Base-by-base conservation (phyloP, 92 coral and sea anemone genomes). In the Siderastrea siderea region DNA sequence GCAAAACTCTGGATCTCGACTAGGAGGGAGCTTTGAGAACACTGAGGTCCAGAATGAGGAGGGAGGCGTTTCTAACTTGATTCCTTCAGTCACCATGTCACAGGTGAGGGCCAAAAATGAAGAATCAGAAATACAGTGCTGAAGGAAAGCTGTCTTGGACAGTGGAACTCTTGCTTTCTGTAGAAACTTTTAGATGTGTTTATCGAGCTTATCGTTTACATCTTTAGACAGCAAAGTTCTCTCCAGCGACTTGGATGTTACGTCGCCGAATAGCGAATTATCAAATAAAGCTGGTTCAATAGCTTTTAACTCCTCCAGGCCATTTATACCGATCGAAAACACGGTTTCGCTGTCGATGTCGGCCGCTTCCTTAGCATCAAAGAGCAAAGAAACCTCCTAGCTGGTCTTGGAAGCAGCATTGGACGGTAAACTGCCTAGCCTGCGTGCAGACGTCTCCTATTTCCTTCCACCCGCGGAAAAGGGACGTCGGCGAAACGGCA, bases 321-420 rank as follows among this genome's bases (percentile, higher is more conserved):
- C 99, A 89, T 95, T 98, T 80, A 87, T 75, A 61, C 95, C 99
- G 90, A 95, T 71, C 8, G 99, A 94, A 81, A 86, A 95, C 12
- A 98, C 85, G n/a, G 99, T 94, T 78, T 98, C 99, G 86, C 91
- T 94, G 87, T 98, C 99, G 47, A 98, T 92, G 72, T 98, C 98
- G 13, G 98, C 94, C 50, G 99, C 99, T 83, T 98, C 99, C 80
- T 92, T 94, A 13, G 95, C 86, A 19, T 93, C 96, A 89, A 98
- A 98, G 5, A 98, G 91, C 63, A 98, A 91, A 53, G 99, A 98
- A 19, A 95, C 95, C 66, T 92, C 95, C 38, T 89, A 91, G 60
- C 72, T 82, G 50, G 90, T 93, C 61, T 92, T 91, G 13, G 91
- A 90, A 51, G 98, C 91, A 49, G 94, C 93, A 71, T 90, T 92